phyloP scores from a whole-genome alignment of 1,140 invertebrate species.

The Bombus fervidus region DNA sequence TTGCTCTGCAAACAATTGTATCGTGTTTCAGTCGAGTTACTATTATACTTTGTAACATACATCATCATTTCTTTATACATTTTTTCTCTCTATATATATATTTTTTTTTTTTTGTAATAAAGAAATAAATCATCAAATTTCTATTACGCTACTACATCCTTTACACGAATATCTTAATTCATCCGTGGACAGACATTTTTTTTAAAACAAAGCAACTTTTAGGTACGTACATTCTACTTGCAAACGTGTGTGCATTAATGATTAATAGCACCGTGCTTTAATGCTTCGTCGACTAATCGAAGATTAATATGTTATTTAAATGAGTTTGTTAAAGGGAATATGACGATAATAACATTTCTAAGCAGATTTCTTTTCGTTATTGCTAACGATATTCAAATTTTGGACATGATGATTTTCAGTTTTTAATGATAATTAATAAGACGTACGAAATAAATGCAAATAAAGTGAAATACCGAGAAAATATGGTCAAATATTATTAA shows the following conservation, averaged over 20 bases:
- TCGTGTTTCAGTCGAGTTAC: slow-evolving; percentile 27
- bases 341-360: neutral
- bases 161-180: slow-evolving; percentile 19
- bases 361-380: neutral
- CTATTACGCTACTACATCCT: slow-evolving; percentile 1
- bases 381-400: neutral
- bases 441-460: neutral
- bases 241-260: slow-evolving; percentile 43
- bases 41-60: slow-evolving; percentile 29
- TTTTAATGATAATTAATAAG: neutral
- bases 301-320: neutral
- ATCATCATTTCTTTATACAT: neutral
- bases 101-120: slow-evolving; percentile 19
- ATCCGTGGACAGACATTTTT: slow-evolving; percentile 22
- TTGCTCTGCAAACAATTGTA: slow-evolving; percentile 38
- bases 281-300: slow-evolving; percentile 43
- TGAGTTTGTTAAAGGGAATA: neutral
- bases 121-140: slow-evolving; percentile 41
- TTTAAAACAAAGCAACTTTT: slow-evolving; percentile 23
- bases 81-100: neutral
- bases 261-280: slow-evolving; percentile 38
- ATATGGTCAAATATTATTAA: neutral
- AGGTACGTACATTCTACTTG: slow-evolving; percentile 51
- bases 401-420: neutral
- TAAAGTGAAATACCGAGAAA: neutral